Conservation (phyloP, 2,113 vertebrate genomes). For the Peromyscus polionotus region DNA sequence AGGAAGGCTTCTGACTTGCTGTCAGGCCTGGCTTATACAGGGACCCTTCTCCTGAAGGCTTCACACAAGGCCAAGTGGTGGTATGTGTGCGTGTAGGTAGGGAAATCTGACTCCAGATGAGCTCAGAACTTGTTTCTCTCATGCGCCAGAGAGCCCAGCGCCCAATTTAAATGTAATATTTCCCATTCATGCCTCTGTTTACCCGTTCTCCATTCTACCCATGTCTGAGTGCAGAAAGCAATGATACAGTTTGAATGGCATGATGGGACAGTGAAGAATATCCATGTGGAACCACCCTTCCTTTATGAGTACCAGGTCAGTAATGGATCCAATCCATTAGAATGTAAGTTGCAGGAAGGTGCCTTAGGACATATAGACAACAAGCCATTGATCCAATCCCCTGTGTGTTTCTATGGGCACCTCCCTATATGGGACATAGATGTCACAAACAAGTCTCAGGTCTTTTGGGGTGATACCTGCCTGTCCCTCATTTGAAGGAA, state of each 20-base stretch:
- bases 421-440: neutral
- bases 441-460: neutral
- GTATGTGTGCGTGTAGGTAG: too few relatives aligned
- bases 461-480: neutral
- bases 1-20: neutral
- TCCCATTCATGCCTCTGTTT: neutral
- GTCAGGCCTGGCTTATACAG: neutral
- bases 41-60: neutral
- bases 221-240: conserved; percentile 83
- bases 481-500: neutral
- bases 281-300: conserved; percentile 89
- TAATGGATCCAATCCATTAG: neutral
- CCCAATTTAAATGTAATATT: neutral
- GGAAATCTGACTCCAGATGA: neutral
- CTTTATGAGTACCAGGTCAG: conserved; percentile 91
- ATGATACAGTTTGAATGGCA: conserved; percentile 92
- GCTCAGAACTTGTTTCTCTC: neutral
- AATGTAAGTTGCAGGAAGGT: neutral
- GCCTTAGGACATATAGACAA: neutral
- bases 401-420: neutral
- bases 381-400: neutral
- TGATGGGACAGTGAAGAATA: conserved; percentile 91
- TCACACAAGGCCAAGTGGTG: neutral
- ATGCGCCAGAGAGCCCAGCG: neutral
- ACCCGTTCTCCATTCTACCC: neutral